Base-by-base conservation (phyloP, 2,113 vertebrate genomes). In the Naja naja region DNA sequence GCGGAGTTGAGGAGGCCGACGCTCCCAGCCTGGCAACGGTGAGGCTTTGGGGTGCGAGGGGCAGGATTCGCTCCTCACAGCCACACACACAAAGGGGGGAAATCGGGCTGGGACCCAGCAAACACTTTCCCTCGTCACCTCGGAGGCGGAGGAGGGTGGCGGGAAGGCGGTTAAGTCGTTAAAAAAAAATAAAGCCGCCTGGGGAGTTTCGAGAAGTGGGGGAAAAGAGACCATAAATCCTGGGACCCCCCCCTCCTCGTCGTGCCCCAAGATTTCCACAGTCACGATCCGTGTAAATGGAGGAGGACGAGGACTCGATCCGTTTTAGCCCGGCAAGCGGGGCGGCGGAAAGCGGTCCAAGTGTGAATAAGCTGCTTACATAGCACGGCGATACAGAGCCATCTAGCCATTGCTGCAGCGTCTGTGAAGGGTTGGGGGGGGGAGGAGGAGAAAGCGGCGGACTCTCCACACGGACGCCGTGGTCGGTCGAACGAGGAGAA, bases 161-260 rank as follows among this genome's bases (percentile, higher is more conserved):
- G 74, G 18, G 92, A 86, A 91, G 93, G 90, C 89, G 85, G 87
- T 18, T 9, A 47, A 89, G 87, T 74, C 91, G 0, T 34, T 25
- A 23, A 27, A 87, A 74, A 52, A 52, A 64, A 85, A 91, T 43
- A 90, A 92, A 34, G n/a, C 89, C 89, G 3, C 34, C 91, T 91
- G 87, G 89, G 74, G 91, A 92, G 90, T 94, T 92, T 92, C 85
- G 89, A 25, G 93, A 94, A 93, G 94, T 95, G 93, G 91, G 94
- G 93, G 74, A 94, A 89, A 34, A 87, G 94, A 91, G 89, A 93
- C 53, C 53, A 1, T 23, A 27, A 55, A 89, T 47, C 74, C 74
- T 54, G 88, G 43, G 43, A 60, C 34, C 27, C 88, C 54, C 74
- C 55, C 25, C 1, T 87, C 47, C 85, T 14, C 18, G 27, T 64